Percentiles rank a stretch among this genome's conserved stretches.
These are phyloP conservation scores for Pseudobourletiella spinata DNA, from an alignment of 1,140 invertebrate species.

Conservation along the genomic window DNA sequence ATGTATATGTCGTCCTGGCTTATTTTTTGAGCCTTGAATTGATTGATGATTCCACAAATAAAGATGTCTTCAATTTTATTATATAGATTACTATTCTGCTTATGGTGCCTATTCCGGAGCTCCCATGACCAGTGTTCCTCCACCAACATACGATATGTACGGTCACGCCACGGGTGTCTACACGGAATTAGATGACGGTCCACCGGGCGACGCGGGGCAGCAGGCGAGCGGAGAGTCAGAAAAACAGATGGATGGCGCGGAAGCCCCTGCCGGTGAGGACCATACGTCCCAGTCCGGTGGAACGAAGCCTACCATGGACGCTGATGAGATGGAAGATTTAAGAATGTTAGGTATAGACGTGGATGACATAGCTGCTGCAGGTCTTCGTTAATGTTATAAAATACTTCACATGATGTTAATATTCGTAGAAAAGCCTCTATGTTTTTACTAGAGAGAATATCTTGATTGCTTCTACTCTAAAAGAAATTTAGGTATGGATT, in stretches of 20 bases:
- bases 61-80: too few relatives aligned
- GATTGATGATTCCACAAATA: too few relatives aligned
- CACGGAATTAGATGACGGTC: slow-evolving; percentile 21
- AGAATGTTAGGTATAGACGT: slow-evolving; percentile 34
- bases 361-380: slow-evolving; percentile 28
- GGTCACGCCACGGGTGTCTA: slow-evolving; percentile 11
- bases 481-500: too few relatives aligned
- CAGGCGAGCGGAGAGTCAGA: background rate
- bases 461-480: too few relatives aligned
- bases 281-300: background rate
- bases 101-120: too few relatives aligned
- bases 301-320: background rate
- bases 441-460: too few relatives aligned
- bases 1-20: too few relatives aligned
- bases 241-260: background rate
- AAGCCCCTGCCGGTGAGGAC: background rate
- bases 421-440: too few relatives aligned
- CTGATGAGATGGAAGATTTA: slow-evolving; percentile 33
- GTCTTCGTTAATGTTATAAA: slow-evolving; percentile 7
- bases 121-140: background rate
- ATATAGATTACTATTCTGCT: too few relatives aligned
- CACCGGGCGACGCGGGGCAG: background rate
- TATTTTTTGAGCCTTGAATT: too few relatives aligned
- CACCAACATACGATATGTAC: slow-evolving; percentile 19
- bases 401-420: too few relatives aligned